Percentiles rank a stretch among this genome's conserved stretches.
These are phyloP conservation scores for Trilocha varians DNA, from an alignment of 2,888 invertebrate species.

Conservation along the genomic window DNA sequence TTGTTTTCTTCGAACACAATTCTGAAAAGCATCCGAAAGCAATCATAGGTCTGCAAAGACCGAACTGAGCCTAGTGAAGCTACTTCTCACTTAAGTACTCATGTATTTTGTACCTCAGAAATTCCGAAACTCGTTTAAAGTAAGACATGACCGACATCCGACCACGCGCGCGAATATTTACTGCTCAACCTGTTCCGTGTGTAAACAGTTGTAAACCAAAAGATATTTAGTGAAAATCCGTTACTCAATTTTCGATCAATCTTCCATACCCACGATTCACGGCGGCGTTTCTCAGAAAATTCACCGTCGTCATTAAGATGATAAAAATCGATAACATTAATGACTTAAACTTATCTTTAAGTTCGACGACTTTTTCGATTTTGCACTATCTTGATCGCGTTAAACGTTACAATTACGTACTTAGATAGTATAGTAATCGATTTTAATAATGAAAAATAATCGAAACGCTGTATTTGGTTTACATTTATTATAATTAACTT, in stretches of 20 bases:
- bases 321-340: conserved; percentile 47
- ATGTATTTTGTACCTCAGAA: too few relatives aligned
- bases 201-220: too few relatives aligned
- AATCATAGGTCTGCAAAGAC: too few relatives aligned
- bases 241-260: neutral
- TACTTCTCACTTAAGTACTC: too few relatives aligned
- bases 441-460: neutral
- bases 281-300: conserved; percentile 31
- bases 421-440: neutral
- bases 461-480: neutral
- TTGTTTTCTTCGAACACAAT: too few relatives aligned
- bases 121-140: too few relatives aligned
- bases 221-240: neutral
- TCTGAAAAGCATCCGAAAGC: too few relatives aligned
- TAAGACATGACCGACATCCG: too few relatives aligned
- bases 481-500: too few relatives aligned
- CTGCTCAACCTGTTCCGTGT: too few relatives aligned
- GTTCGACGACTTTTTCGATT: conserved; percentile 38
- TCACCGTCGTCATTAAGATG: conserved; percentile 42
- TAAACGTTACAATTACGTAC: conserved; percentile 17
- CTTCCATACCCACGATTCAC: neutral
- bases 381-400: conserved; percentile 34
- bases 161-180: too few relatives aligned
- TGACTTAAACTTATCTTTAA: conserved; percentile 42
- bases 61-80: too few relatives aligned